Conservation (phyloP, 2,113 vertebrate species). For the Caretta caretta region DNA sequence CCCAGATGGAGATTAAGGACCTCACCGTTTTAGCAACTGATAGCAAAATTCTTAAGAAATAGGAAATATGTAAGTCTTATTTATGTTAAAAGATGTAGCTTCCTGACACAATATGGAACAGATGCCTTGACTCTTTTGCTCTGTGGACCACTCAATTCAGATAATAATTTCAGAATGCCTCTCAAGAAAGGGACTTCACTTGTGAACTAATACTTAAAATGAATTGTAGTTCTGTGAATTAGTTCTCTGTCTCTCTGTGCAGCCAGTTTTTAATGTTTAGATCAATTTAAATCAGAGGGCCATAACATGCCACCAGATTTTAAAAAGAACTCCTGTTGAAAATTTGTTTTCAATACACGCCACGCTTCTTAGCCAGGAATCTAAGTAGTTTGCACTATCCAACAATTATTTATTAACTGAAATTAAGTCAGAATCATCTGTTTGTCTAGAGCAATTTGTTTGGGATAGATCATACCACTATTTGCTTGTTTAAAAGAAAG, state of each 20-base stretch:
- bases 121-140: accelerated
- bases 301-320: not conserved
- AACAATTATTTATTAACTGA: not conserved
- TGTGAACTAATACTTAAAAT: not conserved
- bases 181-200: not conserved
- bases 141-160: not conserved
- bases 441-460: not conserved
- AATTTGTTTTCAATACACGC: not conserved
- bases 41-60: not conserved
- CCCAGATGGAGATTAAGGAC: not conserved
- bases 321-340: not conserved
- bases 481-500: not conserved
- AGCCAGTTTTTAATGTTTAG: not conserved
- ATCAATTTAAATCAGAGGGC: not conserved
- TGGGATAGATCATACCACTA: not conserved
- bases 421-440: not conserved
- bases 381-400: not conserved
- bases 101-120: not conserved
- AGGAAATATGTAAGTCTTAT: not conserved
- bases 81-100: not conserved
- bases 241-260: not conserved
- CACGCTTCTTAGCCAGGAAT: not conserved
- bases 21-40: not conserved
- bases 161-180: not conserved
- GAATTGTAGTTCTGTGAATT: not conserved